Percentiles rank a stretch among this genome's conserved stretches.
phyloP scores from a whole-genome alignment of 2,113 vertebrate genomes.

The Chamaea fasciata region DNA sequence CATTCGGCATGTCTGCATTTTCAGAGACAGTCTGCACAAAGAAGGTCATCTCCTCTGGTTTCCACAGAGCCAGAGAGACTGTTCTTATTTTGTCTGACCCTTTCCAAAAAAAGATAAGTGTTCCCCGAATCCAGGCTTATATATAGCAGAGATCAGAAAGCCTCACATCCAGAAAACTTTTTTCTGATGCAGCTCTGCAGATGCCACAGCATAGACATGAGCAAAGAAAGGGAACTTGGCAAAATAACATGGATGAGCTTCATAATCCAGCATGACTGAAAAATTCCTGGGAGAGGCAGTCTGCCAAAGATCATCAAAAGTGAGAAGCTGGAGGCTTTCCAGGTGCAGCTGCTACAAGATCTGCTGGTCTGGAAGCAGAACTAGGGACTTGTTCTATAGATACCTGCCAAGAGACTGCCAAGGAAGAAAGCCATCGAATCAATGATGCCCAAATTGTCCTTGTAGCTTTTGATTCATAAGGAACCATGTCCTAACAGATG shows the following conservation, averaged over 20 bases:
- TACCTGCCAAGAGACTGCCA: slow-evolving; percentile 62
- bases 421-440: slow-evolving; percentile 60
- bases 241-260: slow-evolving; percentile 62
- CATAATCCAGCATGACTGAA: slow-evolving; percentile 67
- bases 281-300: slow-evolving; percentile 64
- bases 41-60: not conserved
- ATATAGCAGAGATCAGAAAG: slow-evolving; percentile 32
- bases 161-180: slow-evolving; percentile 32
- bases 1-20: not conserved
- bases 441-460: slow-evolving; percentile 61
- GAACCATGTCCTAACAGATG: slow-evolving; percentile 62
- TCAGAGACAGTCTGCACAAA: not conserved
- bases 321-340: slow-evolving; percentile 65
- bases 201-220: slow-evolving; percentile 55
- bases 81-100: slow-evolving; percentile 9
- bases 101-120: not conserved
- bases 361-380: slow-evolving; percentile 62
- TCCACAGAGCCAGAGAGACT: not conserved
- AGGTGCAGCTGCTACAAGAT: slow-evolving; percentile 69
- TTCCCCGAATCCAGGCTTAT: not conserved
- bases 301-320: slow-evolving; percentile 68
- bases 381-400: slow-evolving; percentile 62
- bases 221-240: slow-evolving; percentile 56
- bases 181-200: slow-evolving; percentile 46
- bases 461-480: slow-evolving; percentile 61